Evolutionary conservation across 2,113 vertebrate genomes (phyloP).

Genomic region (Chroicocephalus ridibundus): DNA sequence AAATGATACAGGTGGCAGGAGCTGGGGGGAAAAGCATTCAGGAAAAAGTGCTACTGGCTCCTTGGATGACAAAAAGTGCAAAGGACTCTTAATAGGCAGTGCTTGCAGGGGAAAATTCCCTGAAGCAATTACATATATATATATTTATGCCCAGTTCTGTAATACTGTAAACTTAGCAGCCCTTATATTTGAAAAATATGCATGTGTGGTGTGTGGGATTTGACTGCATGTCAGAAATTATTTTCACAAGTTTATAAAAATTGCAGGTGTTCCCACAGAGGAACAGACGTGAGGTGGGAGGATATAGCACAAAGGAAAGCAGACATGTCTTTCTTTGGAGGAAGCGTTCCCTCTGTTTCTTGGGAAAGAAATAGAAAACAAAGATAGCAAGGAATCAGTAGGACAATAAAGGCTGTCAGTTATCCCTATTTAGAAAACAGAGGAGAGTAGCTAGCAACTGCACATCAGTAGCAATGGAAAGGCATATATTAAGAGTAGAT

Average conservation of each 20-base stretch:
- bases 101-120: background rate
- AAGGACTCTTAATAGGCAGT: background rate
- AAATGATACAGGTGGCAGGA: background rate
- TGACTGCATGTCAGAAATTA: background rate
- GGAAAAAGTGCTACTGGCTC: background rate
- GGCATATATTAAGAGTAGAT: background rate
- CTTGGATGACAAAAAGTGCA: background rate
- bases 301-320: background rate
- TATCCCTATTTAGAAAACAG: background rate
- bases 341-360: background rate
- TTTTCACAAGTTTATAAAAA: background rate
- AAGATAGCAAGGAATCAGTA: background rate
- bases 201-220: background rate
- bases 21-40: background rate
- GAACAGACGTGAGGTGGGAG: background rate
- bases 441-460: background rate
- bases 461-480: background rate
- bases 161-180: background rate
- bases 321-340: background rate
- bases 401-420: background rate
- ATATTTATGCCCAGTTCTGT: background rate
- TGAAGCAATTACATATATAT: background rate
- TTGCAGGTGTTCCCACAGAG: background rate
- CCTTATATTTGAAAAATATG: background rate
- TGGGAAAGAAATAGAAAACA: background rate